Percentiles rank a stretch among this genome's conserved stretches.
Evolutionary conservation across 2,797 vertebrate genomes (phyloP).

Genomic region (Sarcophilus harrisii): DNA sequence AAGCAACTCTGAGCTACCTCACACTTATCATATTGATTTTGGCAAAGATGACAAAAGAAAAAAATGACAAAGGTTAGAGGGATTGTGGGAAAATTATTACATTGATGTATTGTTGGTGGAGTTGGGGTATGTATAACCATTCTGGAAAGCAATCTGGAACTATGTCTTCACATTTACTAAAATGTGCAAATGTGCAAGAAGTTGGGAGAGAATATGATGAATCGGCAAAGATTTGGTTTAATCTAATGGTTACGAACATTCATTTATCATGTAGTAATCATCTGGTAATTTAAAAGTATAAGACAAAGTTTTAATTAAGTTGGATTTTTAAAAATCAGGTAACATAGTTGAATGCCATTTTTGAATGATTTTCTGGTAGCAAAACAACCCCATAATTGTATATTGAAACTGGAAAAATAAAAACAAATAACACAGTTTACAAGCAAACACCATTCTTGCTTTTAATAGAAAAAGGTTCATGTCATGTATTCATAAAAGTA

Average conservation of each 20-base stretch:
- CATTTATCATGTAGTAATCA: background rate
- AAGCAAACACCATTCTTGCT: background rate
- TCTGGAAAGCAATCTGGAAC: background rate
- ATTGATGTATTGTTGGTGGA: background rate
- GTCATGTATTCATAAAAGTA: background rate
- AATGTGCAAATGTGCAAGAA: background rate
- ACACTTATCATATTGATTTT: background rate
- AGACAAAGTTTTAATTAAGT: background rate
- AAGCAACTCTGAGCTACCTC: background rate
- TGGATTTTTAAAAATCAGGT: background rate
- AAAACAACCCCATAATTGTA: background rate
- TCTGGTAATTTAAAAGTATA: background rate
- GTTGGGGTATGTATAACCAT: background rate
- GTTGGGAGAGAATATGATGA: background rate
- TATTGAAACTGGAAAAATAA: background rate
- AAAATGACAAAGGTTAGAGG: background rate
- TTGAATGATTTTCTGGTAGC: background rate
- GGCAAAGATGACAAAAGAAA: background rate
- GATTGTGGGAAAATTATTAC: background rate
- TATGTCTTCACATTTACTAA: background rate
- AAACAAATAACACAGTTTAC: background rate
- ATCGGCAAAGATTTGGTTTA: background rate
- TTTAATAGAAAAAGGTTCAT: background rate
- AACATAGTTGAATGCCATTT: background rate
- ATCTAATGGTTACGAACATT: background rate